Evolutionary conservation across 2,888 invertebrate species (phyloP).

Genomic region (Drosophila stalkeri): DNA sequence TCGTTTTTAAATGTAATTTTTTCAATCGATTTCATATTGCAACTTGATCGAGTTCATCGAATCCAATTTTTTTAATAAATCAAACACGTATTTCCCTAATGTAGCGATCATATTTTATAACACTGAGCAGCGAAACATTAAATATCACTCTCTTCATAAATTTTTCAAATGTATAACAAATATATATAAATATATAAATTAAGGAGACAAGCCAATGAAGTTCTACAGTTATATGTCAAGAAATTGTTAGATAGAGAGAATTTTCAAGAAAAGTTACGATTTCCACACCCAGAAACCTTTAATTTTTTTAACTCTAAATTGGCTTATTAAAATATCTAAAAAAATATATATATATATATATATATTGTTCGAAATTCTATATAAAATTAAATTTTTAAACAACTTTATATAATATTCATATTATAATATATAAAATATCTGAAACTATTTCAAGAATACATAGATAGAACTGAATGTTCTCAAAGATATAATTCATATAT

Average conservation of each 20-base stretch:
- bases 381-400: too few relatives aligned
- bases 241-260: not conserved
- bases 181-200: not conserved
- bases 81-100: conserved; percentile 10
- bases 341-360: not conserved
- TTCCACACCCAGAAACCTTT: not conserved
- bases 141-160: not conserved
- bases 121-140: not conserved
- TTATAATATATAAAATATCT: not conserved
- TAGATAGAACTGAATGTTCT: not conserved
- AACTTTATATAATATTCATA: too few relatives aligned
- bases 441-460: not conserved
- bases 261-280: not conserved
- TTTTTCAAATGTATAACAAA: not conserved
- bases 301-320: not conserved
- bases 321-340: not conserved
- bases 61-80: conserved; percentile 1
- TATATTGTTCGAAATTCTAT: too few relatives aligned
- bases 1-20: conserved; percentile 13
- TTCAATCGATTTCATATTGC: conserved; percentile 4
- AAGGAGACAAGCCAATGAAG: not conserved
- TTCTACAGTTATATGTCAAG: not conserved
- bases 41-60: conserved; percentile 15
- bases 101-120: not conserved
- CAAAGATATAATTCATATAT: not conserved